phyloP scores from a whole-genome alignment of 2,888 invertebrate genomes.

The Melanostoma mellinum region DNA sequence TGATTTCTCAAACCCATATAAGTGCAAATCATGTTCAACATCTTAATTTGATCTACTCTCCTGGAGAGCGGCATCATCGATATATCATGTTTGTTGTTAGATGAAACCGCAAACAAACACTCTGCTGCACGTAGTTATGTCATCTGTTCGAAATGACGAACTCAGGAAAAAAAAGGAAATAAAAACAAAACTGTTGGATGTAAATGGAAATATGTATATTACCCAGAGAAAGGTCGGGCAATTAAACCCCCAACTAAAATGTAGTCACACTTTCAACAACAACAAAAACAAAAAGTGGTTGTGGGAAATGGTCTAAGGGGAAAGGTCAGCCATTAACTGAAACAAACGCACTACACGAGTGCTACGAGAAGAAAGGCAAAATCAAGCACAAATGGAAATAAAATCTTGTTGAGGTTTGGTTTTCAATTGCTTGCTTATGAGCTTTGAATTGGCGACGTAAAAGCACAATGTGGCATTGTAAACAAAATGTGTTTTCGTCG shows the following conservation, averaged over 20 bases:
- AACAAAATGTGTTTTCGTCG: conserved; percentile 21
- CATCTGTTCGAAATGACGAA: too few relatives aligned
- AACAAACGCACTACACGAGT: conserved; percentile 8
- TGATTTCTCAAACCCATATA: conserved; percentile 64
- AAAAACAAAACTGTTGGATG: background rate
- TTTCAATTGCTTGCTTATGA: conserved; percentile 8
- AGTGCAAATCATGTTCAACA: conserved; percentile 70
- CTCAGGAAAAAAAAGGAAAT: too few relatives aligned
- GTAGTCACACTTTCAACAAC: conserved; percentile 10
- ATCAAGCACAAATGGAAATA: conserved; percentile 12
- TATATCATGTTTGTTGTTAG: conserved; percentile 23
- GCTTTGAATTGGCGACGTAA: conserved; percentile 1
- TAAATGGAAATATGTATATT: conserved; percentile 1
- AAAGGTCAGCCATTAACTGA: conserved; percentile 12
- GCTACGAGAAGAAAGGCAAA: conserved; percentile 8
- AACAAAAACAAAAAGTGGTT: conserved; percentile 6
- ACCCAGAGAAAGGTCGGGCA: conserved; percentile 4
- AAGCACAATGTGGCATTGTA: conserved; percentile 13
- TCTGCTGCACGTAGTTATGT: too few relatives aligned
- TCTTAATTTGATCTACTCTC: conserved; percentile 71
- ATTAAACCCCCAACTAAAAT: background rate
- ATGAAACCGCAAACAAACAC: background rate
- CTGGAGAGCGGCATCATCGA: conserved; percentile 41
- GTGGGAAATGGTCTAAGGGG: background rate
- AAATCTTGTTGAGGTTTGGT: conserved; percentile 7